Conservation (phyloP, 1,140 invertebrate species). For the Heliconius eleuchia region DNA sequence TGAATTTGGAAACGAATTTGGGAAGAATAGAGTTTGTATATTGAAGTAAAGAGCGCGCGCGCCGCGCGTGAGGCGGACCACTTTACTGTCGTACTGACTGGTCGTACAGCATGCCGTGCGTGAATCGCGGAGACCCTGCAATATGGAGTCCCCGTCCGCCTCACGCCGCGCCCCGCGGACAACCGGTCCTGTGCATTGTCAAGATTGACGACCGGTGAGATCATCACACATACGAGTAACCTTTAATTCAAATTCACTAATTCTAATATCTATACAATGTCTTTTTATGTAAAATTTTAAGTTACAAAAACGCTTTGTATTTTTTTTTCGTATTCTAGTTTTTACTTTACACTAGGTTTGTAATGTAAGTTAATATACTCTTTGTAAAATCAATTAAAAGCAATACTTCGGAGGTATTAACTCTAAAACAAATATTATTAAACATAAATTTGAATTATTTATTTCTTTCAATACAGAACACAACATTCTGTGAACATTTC, state of each 20-base stretch:
- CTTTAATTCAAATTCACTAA: slow-evolving; percentile 62
- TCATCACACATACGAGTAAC: slow-evolving; percentile 60
- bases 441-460: no score
- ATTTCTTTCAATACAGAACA: no score
- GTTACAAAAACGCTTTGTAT: neutral
- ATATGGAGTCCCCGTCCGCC: slow-evolving; percentile 55
- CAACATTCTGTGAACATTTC: no score
- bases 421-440: no score
- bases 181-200: slow-evolving; percentile 78
- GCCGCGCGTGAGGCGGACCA: slow-evolving; percentile 70
- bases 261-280: slow-evolving; percentile 14
- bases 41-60: slow-evolving; percentile 61
- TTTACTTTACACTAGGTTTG: neutral
- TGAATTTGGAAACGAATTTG: slow-evolving; percentile 60
- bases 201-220: slow-evolving; percentile 77
- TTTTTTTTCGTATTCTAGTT: neutral
- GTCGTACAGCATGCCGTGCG: slow-evolving; percentile 50
- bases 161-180: slow-evolving; percentile 52
- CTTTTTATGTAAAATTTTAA: neutral
- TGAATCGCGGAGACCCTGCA: slow-evolving; percentile 69
- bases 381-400: neutral
- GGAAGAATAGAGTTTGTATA: slow-evolving; percentile 42
- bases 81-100: slow-evolving; percentile 67
- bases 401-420: neutral
- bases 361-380: neutral